Percentiles rank a stretch among this genome's conserved stretches.
Conservation (phyloP, 1,140 invertebrate species). For the Oedothorax gibbosus region DNA sequence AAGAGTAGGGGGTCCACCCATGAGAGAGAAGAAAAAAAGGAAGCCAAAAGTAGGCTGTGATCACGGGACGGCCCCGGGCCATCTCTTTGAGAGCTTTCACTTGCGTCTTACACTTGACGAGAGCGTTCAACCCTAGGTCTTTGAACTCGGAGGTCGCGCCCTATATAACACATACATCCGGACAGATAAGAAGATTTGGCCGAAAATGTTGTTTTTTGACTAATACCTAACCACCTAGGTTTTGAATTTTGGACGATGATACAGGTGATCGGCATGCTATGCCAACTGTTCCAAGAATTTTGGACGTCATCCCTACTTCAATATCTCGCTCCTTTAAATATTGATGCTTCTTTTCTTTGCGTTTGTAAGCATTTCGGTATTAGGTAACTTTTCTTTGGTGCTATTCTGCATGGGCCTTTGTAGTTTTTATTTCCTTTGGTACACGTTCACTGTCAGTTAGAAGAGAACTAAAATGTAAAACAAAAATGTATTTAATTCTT, state of each 20-base stretch:
- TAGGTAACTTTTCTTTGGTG: no score
- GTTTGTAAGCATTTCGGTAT: no score
- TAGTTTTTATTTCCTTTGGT: no score
- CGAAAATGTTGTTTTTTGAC: constrained; percentile 26
- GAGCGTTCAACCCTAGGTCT: constrained; percentile 52
- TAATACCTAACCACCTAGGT: constrained; percentile 26
- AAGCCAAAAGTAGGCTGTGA: constrained; percentile 50
- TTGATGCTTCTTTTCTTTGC: no score
- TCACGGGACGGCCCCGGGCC: constrained; percentile 47
- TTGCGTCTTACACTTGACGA: constrained; percentile 56
- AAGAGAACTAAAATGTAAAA: no score
- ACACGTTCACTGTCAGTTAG: no score
- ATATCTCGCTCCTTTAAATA: no score
- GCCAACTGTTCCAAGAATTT: no score
- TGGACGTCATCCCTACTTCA: no score
- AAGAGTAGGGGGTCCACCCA: constrained; percentile 38
- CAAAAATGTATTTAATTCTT: no score
- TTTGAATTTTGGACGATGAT: constrained; percentile 2
- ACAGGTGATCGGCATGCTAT: no score
- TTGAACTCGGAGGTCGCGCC: constrained; percentile 58
- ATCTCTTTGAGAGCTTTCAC: not conserved
- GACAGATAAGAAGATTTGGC: constrained; percentile 16
- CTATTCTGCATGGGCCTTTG: no score
- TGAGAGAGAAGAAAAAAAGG: constrained; percentile 17
- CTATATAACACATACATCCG: constrained; percentile 50